Percentiles rank a stretch among this genome's conserved stretches.
These are phyloP conservation scores for Cyanoramphus novaezelandiae DNA, from an alignment of 2,113 vertebrate species.

Conservation along the genomic window DNA sequence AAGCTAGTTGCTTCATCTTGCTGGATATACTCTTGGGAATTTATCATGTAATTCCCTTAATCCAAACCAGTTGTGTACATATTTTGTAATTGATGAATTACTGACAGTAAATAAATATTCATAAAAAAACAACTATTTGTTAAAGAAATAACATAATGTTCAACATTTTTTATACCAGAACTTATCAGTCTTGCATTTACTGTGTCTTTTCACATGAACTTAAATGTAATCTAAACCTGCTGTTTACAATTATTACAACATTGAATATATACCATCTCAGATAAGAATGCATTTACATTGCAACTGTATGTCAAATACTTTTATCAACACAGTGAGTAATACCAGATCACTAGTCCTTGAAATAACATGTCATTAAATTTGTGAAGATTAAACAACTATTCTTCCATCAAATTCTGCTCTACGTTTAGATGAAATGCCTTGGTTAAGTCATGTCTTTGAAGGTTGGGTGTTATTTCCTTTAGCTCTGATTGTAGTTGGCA, in stretches of 20 bases:
- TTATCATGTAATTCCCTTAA: slow-evolving; percentile 65
- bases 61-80: slow-evolving; percentile 65
- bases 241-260: not conserved
- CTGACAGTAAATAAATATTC: slow-evolving; percentile 32
- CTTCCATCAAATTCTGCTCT: slow-evolving; percentile 9
- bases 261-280: not conserved
- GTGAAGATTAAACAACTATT: slow-evolving; percentile 26
- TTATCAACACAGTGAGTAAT: slow-evolving; percentile 31
- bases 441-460: slow-evolving; percentile 50
- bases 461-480: slow-evolving; percentile 55
- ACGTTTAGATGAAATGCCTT: slow-evolving; percentile 33
- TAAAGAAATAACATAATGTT: not conserved
- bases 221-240: not conserved
- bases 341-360: slow-evolving; percentile 28
- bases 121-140: not conserved
- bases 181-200: not conserved
- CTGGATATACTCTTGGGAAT: slow-evolving; percentile 56
- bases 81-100: slow-evolving; percentile 60
- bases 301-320: not conserved
- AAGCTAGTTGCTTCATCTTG: slow-evolving; percentile 63
- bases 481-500: slow-evolving; percentile 46
- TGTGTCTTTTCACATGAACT: not conserved
- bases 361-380: slow-evolving; percentile 38
- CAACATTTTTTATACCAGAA: not conserved
- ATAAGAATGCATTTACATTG: not conserved